Conservation (phyloP, 2,797 vertebrate genomes). For the Decapterus maruadsi region DNA sequence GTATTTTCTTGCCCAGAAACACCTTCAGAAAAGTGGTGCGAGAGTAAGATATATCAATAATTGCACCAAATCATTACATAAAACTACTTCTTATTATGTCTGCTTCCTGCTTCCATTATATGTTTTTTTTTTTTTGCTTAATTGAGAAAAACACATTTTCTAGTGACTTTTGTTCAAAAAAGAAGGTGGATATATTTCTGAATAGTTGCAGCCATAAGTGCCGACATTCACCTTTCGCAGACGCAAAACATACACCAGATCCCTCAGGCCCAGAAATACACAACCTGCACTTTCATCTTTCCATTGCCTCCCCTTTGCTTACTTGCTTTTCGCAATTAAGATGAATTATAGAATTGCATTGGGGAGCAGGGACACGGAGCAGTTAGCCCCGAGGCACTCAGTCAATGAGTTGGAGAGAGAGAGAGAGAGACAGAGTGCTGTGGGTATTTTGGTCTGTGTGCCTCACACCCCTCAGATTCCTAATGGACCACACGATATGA, state of each 20-base stretch:
- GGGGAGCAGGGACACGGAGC: conserved; percentile 65
- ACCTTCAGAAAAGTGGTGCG: neutral
- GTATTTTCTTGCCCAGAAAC: neutral
- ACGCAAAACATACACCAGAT: conserved; percentile 54
- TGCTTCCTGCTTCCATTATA: neutral
- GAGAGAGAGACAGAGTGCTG: conserved; percentile 60
- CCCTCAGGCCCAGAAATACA: conserved; percentile 57
- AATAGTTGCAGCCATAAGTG: conserved; percentile 5
- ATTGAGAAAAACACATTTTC: conserved; percentile 18
- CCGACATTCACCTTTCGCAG: conserved; percentile 37
- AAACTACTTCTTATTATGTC: neutral
- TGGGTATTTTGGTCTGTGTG: conserved; percentile 70
- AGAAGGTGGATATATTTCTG: conserved; percentile 6
- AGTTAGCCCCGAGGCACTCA: conserved; percentile 69
- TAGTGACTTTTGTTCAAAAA: neutral
- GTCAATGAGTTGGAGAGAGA: conserved; percentile 60
- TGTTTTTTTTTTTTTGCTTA: conserved; percentile 17
- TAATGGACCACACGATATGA: conserved; percentile 69
- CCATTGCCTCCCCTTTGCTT: conserved; percentile 57
- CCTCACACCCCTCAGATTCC: conserved; percentile 70
- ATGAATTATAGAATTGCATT: conserved; percentile 84
- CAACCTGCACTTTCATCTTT: conserved; percentile 64
- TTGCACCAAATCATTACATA: conserved; percentile 12
- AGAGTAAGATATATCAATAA: neutral
- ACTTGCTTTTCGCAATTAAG: conserved; percentile 83